Base-by-base conservation (phyloP, 2,797 vertebrate species). In the Myotis myotis region DNA sequence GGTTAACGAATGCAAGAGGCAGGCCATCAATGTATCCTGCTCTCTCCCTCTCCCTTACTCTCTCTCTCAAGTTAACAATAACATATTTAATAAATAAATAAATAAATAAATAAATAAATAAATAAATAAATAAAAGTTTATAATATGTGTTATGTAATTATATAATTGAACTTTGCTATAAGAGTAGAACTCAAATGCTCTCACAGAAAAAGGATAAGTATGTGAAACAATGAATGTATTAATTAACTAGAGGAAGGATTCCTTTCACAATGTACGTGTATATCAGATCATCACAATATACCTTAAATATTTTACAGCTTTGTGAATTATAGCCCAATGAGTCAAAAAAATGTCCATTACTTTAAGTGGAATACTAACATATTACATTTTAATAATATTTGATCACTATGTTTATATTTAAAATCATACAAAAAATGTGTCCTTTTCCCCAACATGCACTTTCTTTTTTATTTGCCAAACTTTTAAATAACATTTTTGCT, bases 381-480 rank as follows among this genome's bases (percentile, higher is more conserved):
- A 9, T 76, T 76, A 76, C 15, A 66, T 66, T 86, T 89, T 92
- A 78, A 86, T 12, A 80, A 74, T 82, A 86, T 82, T 81, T 86
- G 23, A 53, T 62, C 17, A 72, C 28, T 88, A 22, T 33, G 23
- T 68, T 51, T 74, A 2, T 74, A 72, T 79, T 92, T 89, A 72
- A 92, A 53, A 85, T 9, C 41, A 53, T 57, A 47, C 6, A 44
- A 51, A 51, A 76, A 53, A 44, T 68, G 22, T 33, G 33, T 60
- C 13, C 4, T 84, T 53, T 74, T 33, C 3, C 19, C 16, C 22
- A 44, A 25, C 3, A 38, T 49, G 8, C 17, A 17, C 7, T 92
- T 89, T 79, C n/a, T 72, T 20, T 60, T n/a, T 49, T 47, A 62
- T 75, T 87, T 60, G 22, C 2, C 15, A 53, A 75, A 33, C 76